These are phyloP conservation scores for Uropetala carovei DNA, from an alignment of 2,888 invertebrate genomes.

Conservation along the genomic window DNA sequence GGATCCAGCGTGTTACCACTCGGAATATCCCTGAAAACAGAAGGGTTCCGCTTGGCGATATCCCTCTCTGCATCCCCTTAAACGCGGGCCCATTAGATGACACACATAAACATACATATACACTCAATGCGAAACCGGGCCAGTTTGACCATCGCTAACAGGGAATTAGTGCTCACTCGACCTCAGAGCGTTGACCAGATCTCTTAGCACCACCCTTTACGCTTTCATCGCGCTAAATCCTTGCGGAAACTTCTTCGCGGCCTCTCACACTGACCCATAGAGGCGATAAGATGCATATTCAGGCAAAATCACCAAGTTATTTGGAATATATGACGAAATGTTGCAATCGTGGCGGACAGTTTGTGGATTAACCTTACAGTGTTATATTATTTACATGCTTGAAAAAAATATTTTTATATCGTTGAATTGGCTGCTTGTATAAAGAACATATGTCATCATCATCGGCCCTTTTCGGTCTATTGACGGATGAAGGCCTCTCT, in stretches of 20 bases:
- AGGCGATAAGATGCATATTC: no score
- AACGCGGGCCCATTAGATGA: not conserved
- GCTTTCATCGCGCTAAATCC: not conserved
- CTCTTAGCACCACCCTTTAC: not conserved
- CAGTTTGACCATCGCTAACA: not conserved
- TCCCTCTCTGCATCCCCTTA: not conserved
- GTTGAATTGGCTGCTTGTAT: no score
- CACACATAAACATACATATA: constrained; percentile 4
- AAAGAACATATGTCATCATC: no score
- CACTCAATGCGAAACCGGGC: not conserved
- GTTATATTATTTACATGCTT: no score
- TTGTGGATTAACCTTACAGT: no score
- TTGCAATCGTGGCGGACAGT: no score
- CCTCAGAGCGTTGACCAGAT: not conserved
- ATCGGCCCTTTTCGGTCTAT: no score
- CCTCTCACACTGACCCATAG: no score
- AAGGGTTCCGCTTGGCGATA: not conserved
- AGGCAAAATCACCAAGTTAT: no score
- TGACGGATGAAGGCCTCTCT: no score
- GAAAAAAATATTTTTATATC: no score
- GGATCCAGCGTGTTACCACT: not conserved
- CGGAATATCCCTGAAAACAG: constrained; percentile 1
- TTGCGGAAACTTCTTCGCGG: not conserved
- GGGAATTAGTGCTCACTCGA: not conserved
- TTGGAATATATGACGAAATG: no score